Evolutionary conservation across 1,140 invertebrate genomes (phyloP).

Genomic region (Reticulitermes speratus): DNA sequence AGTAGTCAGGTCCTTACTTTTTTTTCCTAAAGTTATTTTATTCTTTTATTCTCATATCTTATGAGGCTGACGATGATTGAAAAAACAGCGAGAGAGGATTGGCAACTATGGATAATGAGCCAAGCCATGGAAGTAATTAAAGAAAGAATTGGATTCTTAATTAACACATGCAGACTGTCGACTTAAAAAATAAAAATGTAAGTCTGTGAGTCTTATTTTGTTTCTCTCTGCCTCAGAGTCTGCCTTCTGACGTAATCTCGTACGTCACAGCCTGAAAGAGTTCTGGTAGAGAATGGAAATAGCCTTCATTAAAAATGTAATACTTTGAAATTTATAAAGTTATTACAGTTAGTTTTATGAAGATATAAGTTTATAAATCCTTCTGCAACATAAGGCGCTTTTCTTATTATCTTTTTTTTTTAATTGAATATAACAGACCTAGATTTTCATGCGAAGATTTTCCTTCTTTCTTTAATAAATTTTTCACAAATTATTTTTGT

Average conservation of each 20-base stretch:
- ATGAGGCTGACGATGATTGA: neutral
- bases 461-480: no score
- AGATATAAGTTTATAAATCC: no score
- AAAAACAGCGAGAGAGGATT: neutral
- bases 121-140: constrained; percentile 6
- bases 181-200: neutral
- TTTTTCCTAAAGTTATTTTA: neutral
- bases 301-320: neutral
- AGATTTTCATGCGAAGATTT: no score
- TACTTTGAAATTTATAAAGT: neutral
- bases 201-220: neutral
- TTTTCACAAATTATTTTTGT: no score
- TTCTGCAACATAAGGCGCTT: no score
- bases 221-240: neutral
- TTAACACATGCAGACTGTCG: neutral
- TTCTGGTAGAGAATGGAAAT: neutral
- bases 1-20: neutral
- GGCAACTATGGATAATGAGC: neutral
- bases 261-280: neutral
- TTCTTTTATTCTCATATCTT: neutral
- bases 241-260: neutral
- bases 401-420: no score
- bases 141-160: neutral
- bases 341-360: no score
- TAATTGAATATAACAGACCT: no score